Conservation (phyloP, 2,888 invertebrate genomes). For the Oscheius myriophilus region DNA sequence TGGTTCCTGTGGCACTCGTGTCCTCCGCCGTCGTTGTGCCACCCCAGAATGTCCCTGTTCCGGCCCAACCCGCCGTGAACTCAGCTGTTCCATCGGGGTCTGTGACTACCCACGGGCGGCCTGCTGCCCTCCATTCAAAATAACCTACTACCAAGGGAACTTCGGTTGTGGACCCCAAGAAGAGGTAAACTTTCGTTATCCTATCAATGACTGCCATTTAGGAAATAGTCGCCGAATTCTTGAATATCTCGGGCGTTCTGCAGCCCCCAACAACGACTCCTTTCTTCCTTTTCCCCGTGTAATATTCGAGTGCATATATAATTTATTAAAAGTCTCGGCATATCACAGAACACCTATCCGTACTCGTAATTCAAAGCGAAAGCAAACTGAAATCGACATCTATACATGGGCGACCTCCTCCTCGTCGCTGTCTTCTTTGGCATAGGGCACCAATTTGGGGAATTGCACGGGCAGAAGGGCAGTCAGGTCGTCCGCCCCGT, state of each 20-base stretch:
- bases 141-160: conserved; percentile 2
- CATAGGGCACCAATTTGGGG: conserved; percentile 52
- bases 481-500: conserved; percentile 48
- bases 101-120: conserved; percentile 9
- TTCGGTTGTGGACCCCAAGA: conserved; percentile 18
- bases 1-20: conserved; percentile 9
- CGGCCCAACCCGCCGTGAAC: background rate
- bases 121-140: conserved; percentile 11
- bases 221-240: conserved; percentile 4
- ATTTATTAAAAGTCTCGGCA: too few species aligned
- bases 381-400: background rate
- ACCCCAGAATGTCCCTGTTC: conserved; percentile 8
- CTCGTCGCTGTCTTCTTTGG: conserved; percentile 49
- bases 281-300: background rate
- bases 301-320: background rate
- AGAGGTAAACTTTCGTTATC: background rate
- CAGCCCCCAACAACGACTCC: background rate
- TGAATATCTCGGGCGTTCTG: background rate
- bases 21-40: background rate
- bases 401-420: conserved; percentile 63
- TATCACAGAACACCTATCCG: too few species aligned
- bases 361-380: too few species aligned
- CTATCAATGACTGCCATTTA: background rate
- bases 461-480: conserved; percentile 52
- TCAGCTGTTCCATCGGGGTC: background rate